These are phyloP conservation scores for Chaunax sp. DNA, from an alignment of 2,797 vertebrate genomes.

Conservation along the genomic window DNA sequence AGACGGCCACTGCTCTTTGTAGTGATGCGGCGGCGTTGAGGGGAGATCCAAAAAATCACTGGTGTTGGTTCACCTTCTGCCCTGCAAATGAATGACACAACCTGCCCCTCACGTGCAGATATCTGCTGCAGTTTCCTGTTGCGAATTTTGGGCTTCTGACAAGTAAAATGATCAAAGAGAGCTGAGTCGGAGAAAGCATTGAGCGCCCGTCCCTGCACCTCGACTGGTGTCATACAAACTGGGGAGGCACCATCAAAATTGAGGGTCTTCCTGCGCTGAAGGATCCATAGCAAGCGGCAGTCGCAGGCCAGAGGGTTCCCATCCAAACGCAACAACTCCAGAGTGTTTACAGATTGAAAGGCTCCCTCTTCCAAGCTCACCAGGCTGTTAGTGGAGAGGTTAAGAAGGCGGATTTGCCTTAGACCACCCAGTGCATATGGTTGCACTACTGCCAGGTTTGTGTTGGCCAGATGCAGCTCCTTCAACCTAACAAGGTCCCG, in stretches of 20 bases:
- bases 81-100: conserved; percentile 91
- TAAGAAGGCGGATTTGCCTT: conserved; percentile 94
- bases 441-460: conserved; percentile 88
- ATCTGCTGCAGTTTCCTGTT: conserved; percentile 94
- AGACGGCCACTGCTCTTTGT: conserved; percentile 87
- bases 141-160: conserved; percentile 94
- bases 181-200: conserved; percentile 90
- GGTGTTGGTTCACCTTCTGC: conserved; percentile 94
- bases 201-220: conserved; percentile 92
- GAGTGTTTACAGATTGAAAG: conserved; percentile 94
- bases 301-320: conserved; percentile 95
- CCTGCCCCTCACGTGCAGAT: conserved; percentile 88
- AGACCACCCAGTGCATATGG: conserved; percentile 92
- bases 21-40: conserved; percentile 91
- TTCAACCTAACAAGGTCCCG: conserved; percentile 92
- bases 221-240: conserved; percentile 88
- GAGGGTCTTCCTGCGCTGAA: conserved; percentile 94
- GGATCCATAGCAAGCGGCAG: conserved; percentile 96
- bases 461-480: conserved; percentile 93
- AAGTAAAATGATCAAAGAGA: conserved; percentile 97
- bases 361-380: conserved; percentile 92
- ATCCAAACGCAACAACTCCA: conserved; percentile 93
- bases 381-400: conserved; percentile 92
- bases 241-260: conserved; percentile 93
- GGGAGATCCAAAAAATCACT: conserved; percentile 94